phyloP scores from a whole-genome alignment of 2,888 invertebrate genomes.

The Oeneis ivallda region DNA sequence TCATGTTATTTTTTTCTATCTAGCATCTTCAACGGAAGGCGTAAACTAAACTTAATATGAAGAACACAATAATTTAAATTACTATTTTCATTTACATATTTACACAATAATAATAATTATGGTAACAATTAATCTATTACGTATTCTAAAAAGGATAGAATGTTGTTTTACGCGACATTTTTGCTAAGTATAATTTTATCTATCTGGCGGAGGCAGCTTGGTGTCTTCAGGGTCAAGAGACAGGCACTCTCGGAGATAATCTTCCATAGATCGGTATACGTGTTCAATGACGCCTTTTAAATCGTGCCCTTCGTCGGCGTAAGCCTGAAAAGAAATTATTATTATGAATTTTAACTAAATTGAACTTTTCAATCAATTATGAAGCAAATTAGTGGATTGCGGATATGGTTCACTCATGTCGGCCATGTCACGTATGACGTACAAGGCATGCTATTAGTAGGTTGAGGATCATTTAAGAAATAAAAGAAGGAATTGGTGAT shows the following conservation, averaged over 20 bases:
- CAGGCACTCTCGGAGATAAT: slow-evolving; percentile 94
- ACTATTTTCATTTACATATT: slow-evolving; percentile 79
- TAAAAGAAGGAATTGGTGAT: too few species aligned
- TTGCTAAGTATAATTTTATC: slow-evolving; percentile 57
- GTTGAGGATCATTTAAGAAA: too few species aligned
- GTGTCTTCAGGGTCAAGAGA: slow-evolving; percentile 90
- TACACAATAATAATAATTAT: slow-evolving; percentile 62
- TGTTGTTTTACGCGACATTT: slow-evolving; percentile 27
- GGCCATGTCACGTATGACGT: too few species aligned
- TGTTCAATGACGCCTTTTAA: slow-evolving; percentile 93
- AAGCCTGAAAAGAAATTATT: slow-evolving; percentile 84
- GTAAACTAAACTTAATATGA: slow-evolving; percentile 48
- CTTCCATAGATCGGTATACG: slow-evolving; percentile 96
- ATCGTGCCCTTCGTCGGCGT: slow-evolving; percentile 95
- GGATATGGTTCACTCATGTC: too few species aligned
- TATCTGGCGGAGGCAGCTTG: slow-evolving; percentile 83
- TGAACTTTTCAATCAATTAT: too few species aligned
- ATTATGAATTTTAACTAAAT: too few species aligned
- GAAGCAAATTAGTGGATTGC: too few species aligned
- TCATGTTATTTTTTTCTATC: slow-evolving; percentile 36
- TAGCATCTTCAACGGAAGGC: slow-evolving; percentile 35
- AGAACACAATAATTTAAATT: slow-evolving; percentile 79
- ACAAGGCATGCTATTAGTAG: too few species aligned
- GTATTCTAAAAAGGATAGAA: slow-evolving; percentile 37
- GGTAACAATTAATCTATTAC: slow-evolving; percentile 55